Evolutionary conservation across 2,113 vertebrate genomes (phyloP).

Genomic region (Climacteris rufus): DNA sequence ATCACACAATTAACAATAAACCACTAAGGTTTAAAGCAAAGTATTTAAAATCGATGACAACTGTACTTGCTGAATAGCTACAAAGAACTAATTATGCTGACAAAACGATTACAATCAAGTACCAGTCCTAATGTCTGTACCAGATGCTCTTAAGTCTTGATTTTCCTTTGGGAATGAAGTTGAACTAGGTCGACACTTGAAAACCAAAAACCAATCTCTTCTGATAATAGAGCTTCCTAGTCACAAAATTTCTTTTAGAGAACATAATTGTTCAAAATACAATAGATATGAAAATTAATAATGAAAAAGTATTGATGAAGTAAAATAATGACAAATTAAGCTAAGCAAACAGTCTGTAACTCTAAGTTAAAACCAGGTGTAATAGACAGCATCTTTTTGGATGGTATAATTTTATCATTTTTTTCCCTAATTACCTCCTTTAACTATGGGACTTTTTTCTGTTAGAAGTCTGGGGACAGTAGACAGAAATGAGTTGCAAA

Average conservation of each 20-base stretch:
- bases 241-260: neutral
- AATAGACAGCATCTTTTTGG: neutral
- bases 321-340: neutral
- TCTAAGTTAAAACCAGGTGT: neutral
- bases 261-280: neutral
- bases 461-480: neutral
- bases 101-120: neutral
- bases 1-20: neutral
- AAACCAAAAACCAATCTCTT: neutral
- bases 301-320: neutral
- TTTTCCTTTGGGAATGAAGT: neutral
- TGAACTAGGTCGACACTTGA: neutral
- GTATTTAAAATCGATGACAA: constrained; percentile 2
- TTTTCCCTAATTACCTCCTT: neutral
- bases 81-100: neutral
- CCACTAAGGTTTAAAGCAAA: neutral
- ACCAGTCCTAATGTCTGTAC: neutral
- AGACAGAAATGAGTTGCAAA: neutral
- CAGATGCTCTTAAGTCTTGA: neutral
- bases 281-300: neutral
- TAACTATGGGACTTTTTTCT: neutral
- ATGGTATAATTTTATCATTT: neutral
- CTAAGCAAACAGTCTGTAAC: neutral
- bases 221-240: neutral
- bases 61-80: neutral